phyloP scores from a whole-genome alignment of 2,797 vertebrate genomes.

The Pteronotus mesoamericanus region DNA sequence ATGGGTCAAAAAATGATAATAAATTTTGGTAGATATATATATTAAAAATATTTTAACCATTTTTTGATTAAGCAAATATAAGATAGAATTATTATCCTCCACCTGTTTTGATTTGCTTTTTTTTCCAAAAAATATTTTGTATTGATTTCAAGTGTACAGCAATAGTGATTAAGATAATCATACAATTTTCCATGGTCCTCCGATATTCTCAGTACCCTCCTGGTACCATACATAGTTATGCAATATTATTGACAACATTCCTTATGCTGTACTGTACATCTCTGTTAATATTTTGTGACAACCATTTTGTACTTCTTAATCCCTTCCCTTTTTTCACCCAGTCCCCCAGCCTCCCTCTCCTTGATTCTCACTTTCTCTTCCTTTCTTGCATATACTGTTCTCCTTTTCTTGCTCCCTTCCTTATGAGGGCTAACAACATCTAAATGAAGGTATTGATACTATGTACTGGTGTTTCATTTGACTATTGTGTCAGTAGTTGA shows the following conservation, averaged over 20 bases:
- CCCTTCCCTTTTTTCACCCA: neutral
- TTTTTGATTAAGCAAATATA: neutral
- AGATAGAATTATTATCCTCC: neutral
- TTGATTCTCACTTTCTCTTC: neutral
- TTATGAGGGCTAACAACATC: neutral
- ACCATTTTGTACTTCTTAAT: neutral
- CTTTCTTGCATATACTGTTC: neutral
- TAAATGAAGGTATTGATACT: accelerated
- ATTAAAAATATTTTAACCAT: neutral
- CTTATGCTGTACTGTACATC: neutral
- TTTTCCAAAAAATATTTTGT: neutral
- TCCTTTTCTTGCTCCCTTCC: neutral
- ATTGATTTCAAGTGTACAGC: neutral
- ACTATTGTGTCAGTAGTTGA: accelerated
- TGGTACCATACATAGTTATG: neutral
- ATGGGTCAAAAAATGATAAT: neutral
- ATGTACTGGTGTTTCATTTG: neutral
- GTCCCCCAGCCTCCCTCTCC: neutral
- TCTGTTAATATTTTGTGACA: neutral
- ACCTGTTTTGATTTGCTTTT: neutral
- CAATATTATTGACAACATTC: neutral
- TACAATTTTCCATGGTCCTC: neutral
- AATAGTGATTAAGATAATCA: neutral
- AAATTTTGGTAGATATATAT: neutral
- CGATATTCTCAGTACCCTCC: neutral